Evolutionary conservation across 2,797 vertebrate species (phyloP), one percentile per base, ranked within the genome.

Genomic region (Pempheris klunzingeri): DNA sequence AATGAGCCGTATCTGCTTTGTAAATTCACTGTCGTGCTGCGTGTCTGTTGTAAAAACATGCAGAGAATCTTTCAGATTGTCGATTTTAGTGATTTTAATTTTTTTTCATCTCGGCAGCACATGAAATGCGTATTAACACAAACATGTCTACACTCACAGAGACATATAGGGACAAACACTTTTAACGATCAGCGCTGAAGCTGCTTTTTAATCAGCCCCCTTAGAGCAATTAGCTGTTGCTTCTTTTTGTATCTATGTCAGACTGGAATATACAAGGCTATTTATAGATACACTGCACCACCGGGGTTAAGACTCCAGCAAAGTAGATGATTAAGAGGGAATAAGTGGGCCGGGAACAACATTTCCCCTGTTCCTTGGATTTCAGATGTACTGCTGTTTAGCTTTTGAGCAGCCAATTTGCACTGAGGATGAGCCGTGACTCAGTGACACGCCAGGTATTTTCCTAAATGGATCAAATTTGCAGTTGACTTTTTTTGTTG

Each of bases 161-260:
- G 8, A 61, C 36, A n/a, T 15, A 36, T 10, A 46, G 3, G 64
- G 32, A 63, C 38, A 63, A 26, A 62, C 54, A 30, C 14, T 41
- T 50, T 30, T 38, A 41, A 64, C 41, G 13, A 61, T 49, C n/a
- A 34, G 52, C 26, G 39, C 59, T 46, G 47, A 46, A 22, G 30
- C 30, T 38, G 39, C 4, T 71, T 28, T 22, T 52, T 24, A 46
- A 26, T 4, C 50, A 47, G 22, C 15, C 12, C 13, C 13, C 22
- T 53, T 24, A 60, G 52, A 60, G 59, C 52, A 60, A 28, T 61
- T 62, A 52, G 52, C 61, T 34, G 17, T 44, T 60, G 52, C 50
- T 59, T 44, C 43, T 39, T 44, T 59, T 53, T 63, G 41, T 69
- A 50, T 71, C 39, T 64, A 15, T 81, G 85, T 68, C 71, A 83